These are phyloP conservation scores for Xanthia icteritia DNA, from an alignment of 2,888 invertebrate species.

Conservation along the genomic window DNA sequence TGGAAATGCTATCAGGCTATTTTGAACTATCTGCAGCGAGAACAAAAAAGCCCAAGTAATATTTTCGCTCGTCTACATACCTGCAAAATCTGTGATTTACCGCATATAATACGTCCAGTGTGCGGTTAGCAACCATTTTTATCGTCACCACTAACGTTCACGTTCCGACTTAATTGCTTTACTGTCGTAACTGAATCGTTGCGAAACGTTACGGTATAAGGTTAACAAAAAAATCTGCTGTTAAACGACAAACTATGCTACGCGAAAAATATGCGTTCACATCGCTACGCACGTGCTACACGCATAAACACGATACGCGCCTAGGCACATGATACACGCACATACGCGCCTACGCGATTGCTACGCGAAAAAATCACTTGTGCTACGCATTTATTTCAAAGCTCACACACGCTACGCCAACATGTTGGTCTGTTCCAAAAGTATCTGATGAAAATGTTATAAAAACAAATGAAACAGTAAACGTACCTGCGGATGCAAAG, in stretches of 20 bases:
- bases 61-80: slow-evolving; percentile 7
- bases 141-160: slow-evolving; percentile 48
- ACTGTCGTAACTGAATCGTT: slow-evolving; percentile 40
- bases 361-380: slow-evolving; percentile 1
- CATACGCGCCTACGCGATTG: slow-evolving; percentile 16
- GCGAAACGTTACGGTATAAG: slow-evolving; percentile 16
- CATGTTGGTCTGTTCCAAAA: background rate
- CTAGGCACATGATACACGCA: slow-evolving; percentile 21
- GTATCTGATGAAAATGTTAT: background rate
- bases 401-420: background rate
- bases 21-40: background rate
- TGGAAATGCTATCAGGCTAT: background rate
- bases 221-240: background rate
- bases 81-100: slow-evolving; percentile 42
- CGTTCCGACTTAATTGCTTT: slow-evolving; percentile 43
- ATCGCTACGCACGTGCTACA: slow-evolving; percentile 19
- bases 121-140: slow-evolving; percentile 48
- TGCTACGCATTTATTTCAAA: background rate
- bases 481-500: background rate
- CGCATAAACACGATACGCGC: background rate
- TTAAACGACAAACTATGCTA: background rate
- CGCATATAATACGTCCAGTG: slow-evolving; percentile 26
- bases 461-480: background rate
- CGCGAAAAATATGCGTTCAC: background rate
- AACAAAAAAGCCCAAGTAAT: background rate